phyloP scores from a whole-genome alignment of 2,888 invertebrate genomes.

The Dicranocentrus wangi region DNA sequence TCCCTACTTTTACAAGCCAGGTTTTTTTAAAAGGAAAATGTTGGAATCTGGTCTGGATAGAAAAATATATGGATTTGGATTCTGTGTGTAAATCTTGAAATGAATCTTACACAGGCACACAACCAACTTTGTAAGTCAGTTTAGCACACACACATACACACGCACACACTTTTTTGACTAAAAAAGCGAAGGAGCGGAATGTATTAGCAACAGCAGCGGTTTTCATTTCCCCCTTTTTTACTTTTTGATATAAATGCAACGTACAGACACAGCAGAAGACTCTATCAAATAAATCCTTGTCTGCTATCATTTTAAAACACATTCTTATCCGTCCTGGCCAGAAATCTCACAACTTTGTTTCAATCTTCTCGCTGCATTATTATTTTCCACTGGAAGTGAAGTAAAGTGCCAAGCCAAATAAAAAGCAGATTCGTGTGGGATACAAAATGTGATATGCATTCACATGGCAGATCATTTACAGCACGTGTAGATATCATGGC shows the following conservation, averaged over 20 bases:
- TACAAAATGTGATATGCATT: slow-evolving; percentile 4
- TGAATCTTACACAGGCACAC: slow-evolving; percentile 8
- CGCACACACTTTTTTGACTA: background rate
- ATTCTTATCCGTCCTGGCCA: slow-evolving; percentile 61
- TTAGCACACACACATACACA: background rate
- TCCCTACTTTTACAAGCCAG: background rate
- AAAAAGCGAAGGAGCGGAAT: background rate
- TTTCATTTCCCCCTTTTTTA: slow-evolving; percentile 10
- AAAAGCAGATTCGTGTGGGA: background rate
- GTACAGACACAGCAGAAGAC: slow-evolving; percentile 27
- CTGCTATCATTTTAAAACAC: slow-evolving; percentile 59
- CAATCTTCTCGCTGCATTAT: slow-evolving; percentile 44
- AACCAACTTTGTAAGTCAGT: background rate
- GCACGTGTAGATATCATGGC: no score
- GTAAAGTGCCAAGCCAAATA: slow-evolving; percentile 13
- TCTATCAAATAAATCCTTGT: slow-evolving; percentile 60
- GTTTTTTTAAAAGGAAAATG: background rate
- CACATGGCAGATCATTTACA: background rate
- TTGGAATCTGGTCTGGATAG: slow-evolving; percentile 7
- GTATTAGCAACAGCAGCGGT: slow-evolving; percentile 20
- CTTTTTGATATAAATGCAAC: slow-evolving; percentile 27
- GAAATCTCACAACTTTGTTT: slow-evolving; percentile 59
- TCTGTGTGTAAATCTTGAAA: slow-evolving; percentile 2
- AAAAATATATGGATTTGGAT: slow-evolving; percentile 25
- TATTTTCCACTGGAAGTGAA: slow-evolving; percentile 12